Percentiles rank a stretch among this genome's conserved stretches.
These are phyloP conservation scores for Caenorhabditis sp. DNA, from an alignment of 2,888 invertebrate genomes.

Conservation along the genomic window DNA sequence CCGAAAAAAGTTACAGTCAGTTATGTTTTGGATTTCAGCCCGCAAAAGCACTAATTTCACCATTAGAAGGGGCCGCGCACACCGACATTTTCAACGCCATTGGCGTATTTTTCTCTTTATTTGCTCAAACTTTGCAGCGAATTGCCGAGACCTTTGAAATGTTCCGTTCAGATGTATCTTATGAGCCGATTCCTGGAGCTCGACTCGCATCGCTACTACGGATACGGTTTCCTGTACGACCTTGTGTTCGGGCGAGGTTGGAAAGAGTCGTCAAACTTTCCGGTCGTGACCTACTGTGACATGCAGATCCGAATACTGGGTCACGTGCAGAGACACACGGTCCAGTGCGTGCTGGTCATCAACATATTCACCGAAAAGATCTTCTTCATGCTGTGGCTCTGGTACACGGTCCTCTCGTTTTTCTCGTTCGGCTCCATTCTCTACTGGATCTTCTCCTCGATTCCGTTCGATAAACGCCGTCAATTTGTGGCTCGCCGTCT, in stretches of 20 bases:
- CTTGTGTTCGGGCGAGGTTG: slow-evolving; percentile 74
- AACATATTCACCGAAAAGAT: slow-evolving; percentile 79
- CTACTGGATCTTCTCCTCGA: slow-evolving; percentile 72
- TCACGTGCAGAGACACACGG: slow-evolving; percentile 78
- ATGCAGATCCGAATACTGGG: slow-evolving; percentile 76
- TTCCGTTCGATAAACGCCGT: slow-evolving; percentile 73
- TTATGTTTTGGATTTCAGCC: too few species aligned
- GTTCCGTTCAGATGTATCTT: slow-evolving; percentile 72
- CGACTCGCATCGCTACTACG: slow-evolving; percentile 76
- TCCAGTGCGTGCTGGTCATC: slow-evolving; percentile 79
- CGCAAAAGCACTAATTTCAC: too few species aligned
- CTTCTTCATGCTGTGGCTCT: slow-evolving; percentile 78
- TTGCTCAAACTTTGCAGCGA: too few species aligned
- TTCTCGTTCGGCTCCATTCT: slow-evolving; percentile 69
- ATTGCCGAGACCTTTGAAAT: too few species aligned
- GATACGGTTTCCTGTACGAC: slow-evolving; percentile 77
- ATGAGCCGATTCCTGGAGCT: slow-evolving; percentile 78
- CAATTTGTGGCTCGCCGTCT: slow-evolving; percentile 75
- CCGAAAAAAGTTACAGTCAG: too few species aligned
- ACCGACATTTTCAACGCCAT: too few species aligned
- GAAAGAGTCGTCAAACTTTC: slow-evolving; percentile 78
- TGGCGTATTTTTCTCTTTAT: too few species aligned
- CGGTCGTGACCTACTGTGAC: slow-evolving; percentile 78
- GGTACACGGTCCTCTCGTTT: slow-evolving; percentile 74
- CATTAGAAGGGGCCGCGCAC: too few species aligned